Base-by-base conservation (phyloP, 2,113 vertebrate species). In the Lepisosteus osseus region DNA sequence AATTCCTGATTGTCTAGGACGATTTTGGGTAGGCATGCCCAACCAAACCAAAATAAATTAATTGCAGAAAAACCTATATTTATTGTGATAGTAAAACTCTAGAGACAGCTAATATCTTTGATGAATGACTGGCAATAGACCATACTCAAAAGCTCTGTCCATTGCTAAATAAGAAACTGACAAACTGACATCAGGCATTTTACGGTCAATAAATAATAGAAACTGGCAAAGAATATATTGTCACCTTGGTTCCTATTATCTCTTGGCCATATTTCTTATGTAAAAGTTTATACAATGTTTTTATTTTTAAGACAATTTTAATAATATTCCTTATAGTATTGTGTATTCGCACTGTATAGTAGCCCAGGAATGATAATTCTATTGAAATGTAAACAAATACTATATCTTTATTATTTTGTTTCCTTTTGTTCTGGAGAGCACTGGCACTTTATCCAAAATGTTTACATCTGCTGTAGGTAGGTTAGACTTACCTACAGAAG, bases 161-260 rank as follows among this genome's bases (percentile, higher is more conserved):
- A 54, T 40, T 54, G 66, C 45, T 68, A 54, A 68, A 68, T 68
- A 68, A 68, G 51, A 68, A 14, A 40, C 67, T 56, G 11, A 56
- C 67, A 68, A 69, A 69, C 54, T 57, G 54, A 57, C 54, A 13
- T 14, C 47, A 56, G 67, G 51, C 67, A n/a, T 69, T 69, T 69
- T 69, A 43, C 54, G 54, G 67, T 69, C 67, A 42, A 57, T 69
- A 69, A 69, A 69, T 69, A 56, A 69, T 43, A 42, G 67, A 13
- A n/a, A 40, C 54, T 57, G 54, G n/a, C 42, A 57, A 69, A 69
- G 51, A 15, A 69, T 41, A 57, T 57, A 69, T 68, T 29, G 40
- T 57, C 54, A 42, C 54, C 54, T 9, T 43, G 29, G 15, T 43
- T 57, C 67, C 54, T 69, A 57, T 69, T 69, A 69, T 57, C 54